These are phyloP conservation scores for Maniola jurtina DNA, from an alignment of 1,140 invertebrate genomes.

Conservation along the genomic window DNA sequence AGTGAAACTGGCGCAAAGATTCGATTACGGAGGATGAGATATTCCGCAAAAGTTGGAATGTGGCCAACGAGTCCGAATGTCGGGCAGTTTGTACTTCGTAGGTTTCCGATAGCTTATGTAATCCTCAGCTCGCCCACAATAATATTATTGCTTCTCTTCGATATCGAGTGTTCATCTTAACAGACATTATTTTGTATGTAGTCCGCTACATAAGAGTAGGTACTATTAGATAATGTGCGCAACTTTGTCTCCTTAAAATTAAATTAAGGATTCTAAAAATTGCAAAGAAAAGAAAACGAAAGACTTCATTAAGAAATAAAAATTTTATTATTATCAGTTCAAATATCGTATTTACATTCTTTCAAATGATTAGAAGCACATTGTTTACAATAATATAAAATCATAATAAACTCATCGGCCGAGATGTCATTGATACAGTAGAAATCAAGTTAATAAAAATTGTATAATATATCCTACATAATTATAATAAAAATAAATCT, in stretches of 20 bases:
- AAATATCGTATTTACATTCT: constrained; percentile 77
- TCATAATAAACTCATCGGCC: constrained; percentile 43
- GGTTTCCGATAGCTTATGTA: constrained; percentile 3
- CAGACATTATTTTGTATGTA: no score
- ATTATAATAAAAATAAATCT: constrained; percentile 59
- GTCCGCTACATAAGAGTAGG: no score
- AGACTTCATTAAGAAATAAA: constrained; percentile 71
- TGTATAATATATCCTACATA: constrained; percentile 46
- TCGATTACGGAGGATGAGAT: constrained; percentile 5
- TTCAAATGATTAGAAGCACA: constrained; percentile 75
- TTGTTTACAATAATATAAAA: constrained; percentile 69
- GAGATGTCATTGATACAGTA: constrained; percentile 51
- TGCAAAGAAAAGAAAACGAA: constrained; percentile 42
- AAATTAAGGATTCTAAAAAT: no score
- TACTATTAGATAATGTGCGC: no score
- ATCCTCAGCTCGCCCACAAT: background rate
- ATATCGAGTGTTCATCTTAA: background rate
- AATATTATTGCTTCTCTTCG: background rate
- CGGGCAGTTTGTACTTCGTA: background rate
- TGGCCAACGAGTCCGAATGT: constrained; percentile 1
- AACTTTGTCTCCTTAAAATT: no score
- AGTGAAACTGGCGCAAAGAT: background rate
- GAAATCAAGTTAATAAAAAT: constrained; percentile 53
- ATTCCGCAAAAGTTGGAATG: background rate
- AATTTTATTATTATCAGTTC: constrained; percentile 78